Evolutionary conservation across 1,140 invertebrate species (phyloP).

Genomic region (Drosophila pectinifera): DNA sequence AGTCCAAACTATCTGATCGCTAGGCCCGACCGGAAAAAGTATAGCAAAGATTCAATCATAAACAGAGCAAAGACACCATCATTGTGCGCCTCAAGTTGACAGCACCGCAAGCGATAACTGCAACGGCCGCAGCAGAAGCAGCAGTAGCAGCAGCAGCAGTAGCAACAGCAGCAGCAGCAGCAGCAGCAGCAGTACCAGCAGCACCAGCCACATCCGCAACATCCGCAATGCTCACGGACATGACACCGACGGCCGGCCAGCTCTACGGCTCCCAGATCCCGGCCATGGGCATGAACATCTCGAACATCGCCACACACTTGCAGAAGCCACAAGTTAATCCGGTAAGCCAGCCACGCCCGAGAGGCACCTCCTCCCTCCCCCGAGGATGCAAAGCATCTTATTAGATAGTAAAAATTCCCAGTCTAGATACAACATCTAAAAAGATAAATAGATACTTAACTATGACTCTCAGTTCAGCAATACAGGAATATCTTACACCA

Average conservation of each 20-base stretch:
- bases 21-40: not conserved
- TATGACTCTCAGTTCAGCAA: too few relatives aligned
- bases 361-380: not conserved
- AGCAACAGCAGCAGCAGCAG: conserved; percentile 27
- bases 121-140: conserved; percentile 25
- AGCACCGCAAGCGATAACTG: conserved; percentile 44
- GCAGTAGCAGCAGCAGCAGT: conserved; percentile 29
- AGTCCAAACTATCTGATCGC: conserved; percentile 3
- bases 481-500: too few relatives aligned
- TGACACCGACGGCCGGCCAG: conserved; percentile 87
- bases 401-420: not conserved
- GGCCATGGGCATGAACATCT: conserved; percentile 87
- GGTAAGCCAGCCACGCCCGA: conserved; percentile 59
- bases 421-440: too few relatives aligned
- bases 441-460: too few relatives aligned
- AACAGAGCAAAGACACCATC: conserved; percentile 50
- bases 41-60: not conserved
- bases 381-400: not conserved
- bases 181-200: conserved; percentile 25
- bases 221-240: conserved; percentile 86
- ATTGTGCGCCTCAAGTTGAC: conserved; percentile 70
- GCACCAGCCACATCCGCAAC: conserved; percentile 40
- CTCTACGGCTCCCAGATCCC: conserved; percentile 87
- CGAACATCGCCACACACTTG: conserved; percentile 84
- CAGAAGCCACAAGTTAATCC: conserved; percentile 85